A percentile compares a stretch with the other conserved stretches of the same genome.
phyloP scores from a whole-genome alignment of 2,888 invertebrate species.

The Morpho deidamia region DNA sequence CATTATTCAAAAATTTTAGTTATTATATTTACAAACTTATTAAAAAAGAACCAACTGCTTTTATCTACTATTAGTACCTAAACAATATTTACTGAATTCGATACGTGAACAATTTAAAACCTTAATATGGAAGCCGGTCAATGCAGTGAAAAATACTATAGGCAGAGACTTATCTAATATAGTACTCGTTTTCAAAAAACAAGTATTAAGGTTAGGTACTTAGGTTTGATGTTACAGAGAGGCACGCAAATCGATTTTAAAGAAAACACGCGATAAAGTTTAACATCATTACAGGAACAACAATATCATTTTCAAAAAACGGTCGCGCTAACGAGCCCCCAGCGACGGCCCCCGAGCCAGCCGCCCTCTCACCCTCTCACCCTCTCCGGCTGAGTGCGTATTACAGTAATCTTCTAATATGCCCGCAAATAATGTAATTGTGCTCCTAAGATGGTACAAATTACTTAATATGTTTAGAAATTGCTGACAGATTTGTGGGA shows the following conservation, averaged over 20 bases:
- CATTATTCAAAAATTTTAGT: too few species aligned
- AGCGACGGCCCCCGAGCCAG: slow-evolving; percentile 26
- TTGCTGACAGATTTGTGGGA: not conserved
- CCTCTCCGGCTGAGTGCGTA: slow-evolving; percentile 15
- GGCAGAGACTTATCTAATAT: too few species aligned
- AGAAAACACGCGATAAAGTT: slow-evolving; percentile 26
- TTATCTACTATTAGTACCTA: too few species aligned
- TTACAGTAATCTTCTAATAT: slow-evolving; percentile 25
- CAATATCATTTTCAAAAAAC: slow-evolving; percentile 56
- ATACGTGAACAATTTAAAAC: too few species aligned
- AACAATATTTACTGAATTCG: too few species aligned
- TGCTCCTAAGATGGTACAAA: slow-evolving; percentile 10
- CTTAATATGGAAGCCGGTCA: too few species aligned
- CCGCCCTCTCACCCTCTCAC: slow-evolving; percentile 21
- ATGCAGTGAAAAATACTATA: too few species aligned
- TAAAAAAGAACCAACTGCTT: too few species aligned
- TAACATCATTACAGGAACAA: slow-evolving; percentile 43
- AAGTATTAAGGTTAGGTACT: too few species aligned
- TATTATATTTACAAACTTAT: too few species aligned
- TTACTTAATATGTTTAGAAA: slow-evolving; percentile 6
- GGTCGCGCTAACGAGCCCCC: slow-evolving; percentile 29
- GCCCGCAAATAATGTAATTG: slow-evolving; percentile 20
- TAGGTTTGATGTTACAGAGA: too few species aligned
- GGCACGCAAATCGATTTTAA: not conserved
- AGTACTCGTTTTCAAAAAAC: too few species aligned